These are phyloP conservation scores for Resseliella maxima DNA, from an alignment of 2,888 invertebrate species.

Conservation along the genomic window DNA sequence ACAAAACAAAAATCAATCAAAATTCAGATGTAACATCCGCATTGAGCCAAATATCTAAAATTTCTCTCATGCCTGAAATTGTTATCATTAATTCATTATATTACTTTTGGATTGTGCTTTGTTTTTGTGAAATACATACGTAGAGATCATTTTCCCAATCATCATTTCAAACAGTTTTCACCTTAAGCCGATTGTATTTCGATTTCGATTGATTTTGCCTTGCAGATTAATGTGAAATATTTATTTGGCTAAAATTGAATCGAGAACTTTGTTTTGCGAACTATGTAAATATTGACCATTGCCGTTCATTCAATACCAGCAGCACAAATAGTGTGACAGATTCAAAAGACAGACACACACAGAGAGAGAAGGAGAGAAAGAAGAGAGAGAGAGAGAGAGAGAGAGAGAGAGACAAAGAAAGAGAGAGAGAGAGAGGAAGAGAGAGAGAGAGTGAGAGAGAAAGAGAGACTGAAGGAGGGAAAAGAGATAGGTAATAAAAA, in stretches of 20 bases:
- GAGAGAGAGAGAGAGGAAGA: too few species aligned
- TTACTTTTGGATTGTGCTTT: neutral
- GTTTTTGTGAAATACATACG: neutral
- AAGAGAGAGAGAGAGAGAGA: neutral
- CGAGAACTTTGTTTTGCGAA: neutral
- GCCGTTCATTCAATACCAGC: neutral
- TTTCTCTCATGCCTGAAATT: neutral
- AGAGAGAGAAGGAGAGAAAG: neutral
- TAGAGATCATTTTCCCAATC: neutral
- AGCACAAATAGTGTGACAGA: too few species aligned
- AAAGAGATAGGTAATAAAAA: too few species aligned
- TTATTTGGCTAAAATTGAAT: conserved; percentile 26
- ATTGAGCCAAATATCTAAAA: too few species aligned
- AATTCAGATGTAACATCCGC: too few species aligned
- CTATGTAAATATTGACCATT: conserved; percentile 13
- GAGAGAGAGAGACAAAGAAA: too few species aligned
- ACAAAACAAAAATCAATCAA: conserved; percentile 26
- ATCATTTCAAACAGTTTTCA: neutral
- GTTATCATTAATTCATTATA: neutral
- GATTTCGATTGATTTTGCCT: neutral
- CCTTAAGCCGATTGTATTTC: neutral
- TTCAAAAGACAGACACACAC: too few species aligned
- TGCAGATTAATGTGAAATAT: conserved; percentile 25
- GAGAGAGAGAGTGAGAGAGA: too few species aligned
- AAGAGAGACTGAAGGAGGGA: too few species aligned